phyloP scores from a whole-genome alignment of 2,113 vertebrate genomes.

The Strix aluco region DNA sequence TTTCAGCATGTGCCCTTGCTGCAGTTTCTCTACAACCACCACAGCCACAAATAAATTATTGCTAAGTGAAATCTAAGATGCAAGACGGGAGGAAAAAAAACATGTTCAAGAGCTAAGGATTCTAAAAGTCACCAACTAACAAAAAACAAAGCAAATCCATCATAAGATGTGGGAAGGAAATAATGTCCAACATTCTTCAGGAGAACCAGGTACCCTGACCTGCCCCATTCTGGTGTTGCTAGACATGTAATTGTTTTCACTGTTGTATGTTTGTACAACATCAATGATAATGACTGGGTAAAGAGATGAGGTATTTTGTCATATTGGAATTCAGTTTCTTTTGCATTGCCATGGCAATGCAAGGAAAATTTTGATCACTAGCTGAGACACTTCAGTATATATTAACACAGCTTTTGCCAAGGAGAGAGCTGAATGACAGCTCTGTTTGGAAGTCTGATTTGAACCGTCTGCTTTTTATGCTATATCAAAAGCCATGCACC shows the following conservation, averaged over 20 bases:
- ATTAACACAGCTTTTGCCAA: constrained; percentile 31
- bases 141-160: background rate
- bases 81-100: accelerated
- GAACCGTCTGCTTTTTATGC: constrained; percentile 41
- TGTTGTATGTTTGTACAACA: background rate
- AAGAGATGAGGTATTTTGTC: background rate
- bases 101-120: background rate
- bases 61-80: background rate
- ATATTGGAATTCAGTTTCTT: background rate
- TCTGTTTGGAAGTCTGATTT: background rate
- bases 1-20: background rate
- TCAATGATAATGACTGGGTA: background rate
- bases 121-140: background rate
- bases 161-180: background rate
- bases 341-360: constrained; percentile 52
- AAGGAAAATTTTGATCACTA: background rate
- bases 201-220: background rate
- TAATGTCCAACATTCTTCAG: background rate
- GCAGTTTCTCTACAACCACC: background rate
- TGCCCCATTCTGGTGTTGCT: background rate
- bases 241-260: background rate
- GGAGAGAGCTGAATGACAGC: constrained; percentile 17
- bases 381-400: constrained; percentile 13
- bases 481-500: background rate
- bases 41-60: background rate